phyloP scores from a whole-genome alignment of 2,113 vertebrate species.

The Ranitomeya imitator region DNA sequence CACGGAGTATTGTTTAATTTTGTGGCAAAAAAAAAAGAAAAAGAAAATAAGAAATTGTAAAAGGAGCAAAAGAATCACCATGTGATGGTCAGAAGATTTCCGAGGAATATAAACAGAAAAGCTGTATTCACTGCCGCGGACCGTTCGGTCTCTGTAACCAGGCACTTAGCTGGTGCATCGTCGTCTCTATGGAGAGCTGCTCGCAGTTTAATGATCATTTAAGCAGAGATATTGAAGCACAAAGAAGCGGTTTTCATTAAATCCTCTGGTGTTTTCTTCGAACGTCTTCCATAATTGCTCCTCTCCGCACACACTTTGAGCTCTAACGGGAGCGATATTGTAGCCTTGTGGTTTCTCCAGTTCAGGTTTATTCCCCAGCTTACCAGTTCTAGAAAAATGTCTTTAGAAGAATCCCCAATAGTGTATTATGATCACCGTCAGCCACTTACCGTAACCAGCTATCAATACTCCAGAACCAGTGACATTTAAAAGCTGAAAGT shows the following conservation, averaged over 20 bases:
- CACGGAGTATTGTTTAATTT: no score
- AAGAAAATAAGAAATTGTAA: no score
- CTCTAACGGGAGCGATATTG: not conserved
- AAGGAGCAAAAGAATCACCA: no score
- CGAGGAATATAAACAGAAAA: not conserved
- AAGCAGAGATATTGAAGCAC: not conserved
- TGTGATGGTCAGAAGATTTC: no score
- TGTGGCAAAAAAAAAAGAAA: no score
- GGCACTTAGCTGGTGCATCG: not conserved
- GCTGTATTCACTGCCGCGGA: not conserved
- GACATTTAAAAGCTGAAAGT: not conserved
- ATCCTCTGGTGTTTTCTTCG: not conserved
- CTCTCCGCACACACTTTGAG: not conserved
- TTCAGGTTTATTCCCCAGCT: not conserved
- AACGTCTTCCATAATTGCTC: slow-evolving; percentile 2
- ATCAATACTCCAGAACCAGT: not conserved
- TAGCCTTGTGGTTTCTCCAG: not conserved
- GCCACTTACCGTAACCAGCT: not conserved
- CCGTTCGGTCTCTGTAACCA: not conserved
- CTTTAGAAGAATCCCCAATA: not conserved
- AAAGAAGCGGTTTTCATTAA: not conserved
- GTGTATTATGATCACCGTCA: not conserved
- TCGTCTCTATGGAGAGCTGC: not conserved
- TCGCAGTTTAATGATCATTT: slow-evolving; percentile 1
- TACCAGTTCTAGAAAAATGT: not conserved